phyloP scores from a whole-genome alignment of 2,888 invertebrate species.

The Oscheius sp. region DNA sequence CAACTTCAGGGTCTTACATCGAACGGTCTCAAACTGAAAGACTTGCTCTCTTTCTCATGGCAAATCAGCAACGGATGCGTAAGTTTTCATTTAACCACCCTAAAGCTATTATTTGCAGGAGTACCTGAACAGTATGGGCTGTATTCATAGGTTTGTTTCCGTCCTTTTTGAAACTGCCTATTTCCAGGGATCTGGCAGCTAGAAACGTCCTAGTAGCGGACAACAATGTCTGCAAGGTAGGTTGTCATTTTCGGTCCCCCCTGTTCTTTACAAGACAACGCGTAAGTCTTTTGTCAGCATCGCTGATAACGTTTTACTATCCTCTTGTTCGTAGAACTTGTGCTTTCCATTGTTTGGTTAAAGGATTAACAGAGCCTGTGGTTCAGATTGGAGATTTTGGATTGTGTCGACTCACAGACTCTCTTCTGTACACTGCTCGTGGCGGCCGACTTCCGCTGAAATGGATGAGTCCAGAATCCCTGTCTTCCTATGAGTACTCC shows the following conservation, averaged over 20 bases:
- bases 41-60: constrained; percentile 66
- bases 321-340: no score
- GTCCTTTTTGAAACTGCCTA: background rate
- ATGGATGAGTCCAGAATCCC: constrained; percentile 68
- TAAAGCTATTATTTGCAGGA: constrained; percentile 43
- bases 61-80: constrained; percentile 68
- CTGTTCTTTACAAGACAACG: constrained; percentile 9
- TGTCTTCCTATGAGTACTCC: constrained; percentile 63
- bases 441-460: constrained; percentile 66
- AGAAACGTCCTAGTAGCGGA: constrained; percentile 65
- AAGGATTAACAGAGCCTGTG: background rate
- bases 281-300: background rate
- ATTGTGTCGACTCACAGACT: constrained; percentile 66
- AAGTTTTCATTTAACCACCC: constrained; percentile 19
- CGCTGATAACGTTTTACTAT: no score
- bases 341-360: no score
- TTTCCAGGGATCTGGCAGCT: constrained; percentile 63
- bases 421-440: constrained; percentile 63
- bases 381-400: constrained; percentile 68
- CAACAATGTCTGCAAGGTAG: constrained; percentile 57
- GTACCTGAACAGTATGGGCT: constrained; percentile 64
- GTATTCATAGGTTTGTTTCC: constrained; percentile 52
- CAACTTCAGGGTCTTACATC: constrained; percentile 39
- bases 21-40: constrained; percentile 60
- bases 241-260: background rate